phyloP scores from a whole-genome alignment of 1,140 invertebrate species.

The Papilio aristodemus region DNA sequence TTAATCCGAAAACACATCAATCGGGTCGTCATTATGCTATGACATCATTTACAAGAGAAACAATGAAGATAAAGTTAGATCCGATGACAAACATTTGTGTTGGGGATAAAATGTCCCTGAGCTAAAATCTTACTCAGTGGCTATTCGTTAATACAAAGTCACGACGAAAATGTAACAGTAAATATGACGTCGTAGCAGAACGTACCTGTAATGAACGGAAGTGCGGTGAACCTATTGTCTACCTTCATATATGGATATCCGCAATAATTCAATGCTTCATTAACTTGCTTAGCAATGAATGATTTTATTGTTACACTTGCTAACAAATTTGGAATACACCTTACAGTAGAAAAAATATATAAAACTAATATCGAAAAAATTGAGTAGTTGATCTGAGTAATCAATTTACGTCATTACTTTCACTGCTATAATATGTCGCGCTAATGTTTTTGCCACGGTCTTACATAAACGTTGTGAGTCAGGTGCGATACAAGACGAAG shows the following conservation, averaged over 20 bases:
- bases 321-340: not conserved
- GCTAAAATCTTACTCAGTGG: not conserved
- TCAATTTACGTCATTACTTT: too few species aligned
- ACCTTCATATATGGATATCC: conserved; percentile 24
- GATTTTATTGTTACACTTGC: not conserved
- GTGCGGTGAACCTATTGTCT: conserved; percentile 22
- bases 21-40: too few species aligned
- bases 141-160: not conserved
- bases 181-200: not conserved
- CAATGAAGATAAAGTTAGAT: not conserved
- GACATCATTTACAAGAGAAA: not conserved
- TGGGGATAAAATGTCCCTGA: not conserved
- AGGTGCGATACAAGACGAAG: too few species aligned
- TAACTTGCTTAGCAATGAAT: conserved; percentile 1
- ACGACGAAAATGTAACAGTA: conserved; percentile 22
- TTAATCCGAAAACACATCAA: too few species aligned
- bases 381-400: too few species aligned
- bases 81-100: not conserved
- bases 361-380: not conserved
- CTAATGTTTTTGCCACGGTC: too few species aligned
- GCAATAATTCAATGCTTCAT: conserved; percentile 26
- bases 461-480: too few species aligned
- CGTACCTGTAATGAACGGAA: conserved; percentile 16
- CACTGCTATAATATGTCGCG: too few species aligned
- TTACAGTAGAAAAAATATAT: not conserved